phyloP scores from a whole-genome alignment of 23 tunicate species.

The Ascidia mentula region DNA sequence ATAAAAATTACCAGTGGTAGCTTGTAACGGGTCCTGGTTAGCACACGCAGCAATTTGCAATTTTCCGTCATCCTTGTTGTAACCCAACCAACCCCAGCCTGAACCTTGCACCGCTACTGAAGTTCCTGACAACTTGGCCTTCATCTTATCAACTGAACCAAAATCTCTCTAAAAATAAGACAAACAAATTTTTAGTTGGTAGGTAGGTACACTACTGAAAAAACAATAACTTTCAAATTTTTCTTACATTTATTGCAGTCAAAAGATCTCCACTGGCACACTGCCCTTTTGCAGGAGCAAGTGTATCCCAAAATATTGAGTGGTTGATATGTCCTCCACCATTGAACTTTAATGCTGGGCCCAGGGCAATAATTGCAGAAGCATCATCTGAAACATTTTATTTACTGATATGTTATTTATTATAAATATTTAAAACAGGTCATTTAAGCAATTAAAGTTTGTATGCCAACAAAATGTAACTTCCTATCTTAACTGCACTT shows the following conservation, averaged over 20 bases:
- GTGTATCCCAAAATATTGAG: conserved; percentile 96
- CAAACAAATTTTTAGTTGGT: background rate
- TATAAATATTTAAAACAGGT: too few relatives aligned
- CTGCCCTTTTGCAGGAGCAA: conserved; percentile 70
- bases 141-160: conserved; percentile 81
- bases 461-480: too few relatives aligned
- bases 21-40: conserved; percentile 96
- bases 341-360: conserved; percentile 86
- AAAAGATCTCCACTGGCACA: conserved; percentile 56
- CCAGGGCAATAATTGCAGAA: conserved; percentile 69
- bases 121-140: conserved; percentile 57
- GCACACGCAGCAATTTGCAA: conserved; percentile 79
- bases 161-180: conserved; percentile 63
- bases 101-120: conserved; percentile 94
- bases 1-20: conserved; percentile 67
- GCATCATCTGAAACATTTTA: conserved; percentile 67
- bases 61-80: conserved; percentile 50
- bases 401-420: too few relatives aligned
- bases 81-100: conserved; percentile 99
- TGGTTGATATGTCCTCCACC: conserved; percentile 99
- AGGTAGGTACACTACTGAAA: background rate
- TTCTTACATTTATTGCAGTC: conserved; percentile 62
- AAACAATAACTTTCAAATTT: background rate
- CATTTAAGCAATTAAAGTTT: too few relatives aligned
- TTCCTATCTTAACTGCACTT: too few relatives aligned